phyloP scores from a whole-genome alignment of 2,797 vertebrate genomes.

The Acropternis orthonyx region DNA sequence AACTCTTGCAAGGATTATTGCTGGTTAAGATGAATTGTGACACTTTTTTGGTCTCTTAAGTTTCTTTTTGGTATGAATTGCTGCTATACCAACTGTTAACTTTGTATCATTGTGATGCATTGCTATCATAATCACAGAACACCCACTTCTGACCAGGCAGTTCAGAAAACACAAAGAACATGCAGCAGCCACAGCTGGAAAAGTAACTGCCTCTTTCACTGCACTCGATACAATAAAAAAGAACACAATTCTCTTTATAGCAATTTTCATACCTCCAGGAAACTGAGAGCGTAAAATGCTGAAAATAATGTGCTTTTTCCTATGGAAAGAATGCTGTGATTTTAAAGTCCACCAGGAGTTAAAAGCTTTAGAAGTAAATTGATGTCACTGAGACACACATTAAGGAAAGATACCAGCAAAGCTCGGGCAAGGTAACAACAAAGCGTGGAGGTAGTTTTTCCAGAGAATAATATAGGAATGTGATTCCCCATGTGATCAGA shows the following conservation, averaged over 20 bases:
- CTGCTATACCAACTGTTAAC: not conserved
- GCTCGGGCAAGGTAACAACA: not conserved
- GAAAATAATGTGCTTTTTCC: not conserved
- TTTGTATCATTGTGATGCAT: not conserved
- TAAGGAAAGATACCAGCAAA: not conserved
- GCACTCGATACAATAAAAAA: not conserved
- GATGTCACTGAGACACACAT: not conserved
- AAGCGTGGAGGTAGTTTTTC: not conserved
- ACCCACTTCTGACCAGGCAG: constrained; percentile 11
- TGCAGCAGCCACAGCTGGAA: not conserved
- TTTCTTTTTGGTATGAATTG: constrained; percentile 9
- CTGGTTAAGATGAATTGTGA: not conserved
- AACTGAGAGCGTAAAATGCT: not conserved
- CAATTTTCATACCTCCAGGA: not conserved
- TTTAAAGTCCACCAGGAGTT: not conserved
- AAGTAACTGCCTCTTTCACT: not conserved
- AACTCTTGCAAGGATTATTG: not conserved
- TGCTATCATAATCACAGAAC: constrained; percentile 11
- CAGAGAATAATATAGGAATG: not conserved
- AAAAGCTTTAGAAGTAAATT: not conserved
- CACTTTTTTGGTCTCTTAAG: not conserved
- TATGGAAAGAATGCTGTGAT: not conserved
- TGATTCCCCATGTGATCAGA: not conserved
- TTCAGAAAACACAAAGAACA: constrained; percentile 14
- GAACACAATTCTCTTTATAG: not conserved